phyloP scores from a whole-genome alignment of 2,797 vertebrate species.

The Argyrosomus regius region DNA sequence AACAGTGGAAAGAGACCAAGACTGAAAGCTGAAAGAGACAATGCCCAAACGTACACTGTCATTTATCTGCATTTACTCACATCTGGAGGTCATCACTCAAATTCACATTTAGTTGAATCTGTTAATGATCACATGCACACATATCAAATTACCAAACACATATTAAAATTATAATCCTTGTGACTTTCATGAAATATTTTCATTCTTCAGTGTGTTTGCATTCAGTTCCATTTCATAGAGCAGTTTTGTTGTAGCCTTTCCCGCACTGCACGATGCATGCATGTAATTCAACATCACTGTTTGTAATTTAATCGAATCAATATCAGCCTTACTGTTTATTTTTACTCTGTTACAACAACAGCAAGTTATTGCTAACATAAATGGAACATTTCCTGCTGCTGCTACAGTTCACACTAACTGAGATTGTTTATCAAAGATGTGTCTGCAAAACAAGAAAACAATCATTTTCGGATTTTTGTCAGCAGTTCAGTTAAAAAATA shows the following conservation, averaged over 20 bases:
- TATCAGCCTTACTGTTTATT: neutral
- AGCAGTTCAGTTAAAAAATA: neutral
- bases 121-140: neutral
- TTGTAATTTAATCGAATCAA: neutral
- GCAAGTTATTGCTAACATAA: neutral
- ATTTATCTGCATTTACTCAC: slow-evolving; percentile 42
- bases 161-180: neutral
- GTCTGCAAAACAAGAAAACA: neutral
- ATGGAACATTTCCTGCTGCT: neutral
- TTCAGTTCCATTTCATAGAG: neutral
- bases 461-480: neutral
- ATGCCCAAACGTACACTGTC: slow-evolving; percentile 13
- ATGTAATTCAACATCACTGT: neutral
- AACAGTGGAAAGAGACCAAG: slow-evolving; percentile 25
- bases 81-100: slow-evolving; percentile 12
- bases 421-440: slow-evolving; percentile 1
- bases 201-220: neutral
- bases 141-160: neutral
- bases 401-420: neutral
- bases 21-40: slow-evolving; percentile 24
- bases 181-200: neutral
- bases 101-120: neutral
- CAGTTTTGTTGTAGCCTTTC: neutral
- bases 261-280: neutral
- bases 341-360: slow-evolving; percentile 1